These are phyloP conservation scores for Glossosoma conforme DNA, from an alignment of 1,140 invertebrate genomes.

Conservation along the genomic window DNA sequence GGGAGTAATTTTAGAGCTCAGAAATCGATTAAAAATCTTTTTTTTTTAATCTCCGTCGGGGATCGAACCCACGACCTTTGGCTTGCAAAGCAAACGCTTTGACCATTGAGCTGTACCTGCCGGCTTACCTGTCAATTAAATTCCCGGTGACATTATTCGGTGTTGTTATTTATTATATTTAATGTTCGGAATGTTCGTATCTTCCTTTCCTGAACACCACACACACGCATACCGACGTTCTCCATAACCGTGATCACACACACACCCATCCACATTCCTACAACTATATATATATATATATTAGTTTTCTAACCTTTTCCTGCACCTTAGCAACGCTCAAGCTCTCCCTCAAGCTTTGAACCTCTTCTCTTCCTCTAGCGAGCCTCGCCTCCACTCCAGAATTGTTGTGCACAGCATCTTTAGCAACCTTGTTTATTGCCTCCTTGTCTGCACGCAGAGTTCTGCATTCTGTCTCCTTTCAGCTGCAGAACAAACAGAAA, in stretches of 20 bases:
- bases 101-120: no score
- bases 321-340: constrained; percentile 3
- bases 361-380: constrained; percentile 15
- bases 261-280: neutral
- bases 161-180: neutral
- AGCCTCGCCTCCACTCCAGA: constrained; percentile 10
- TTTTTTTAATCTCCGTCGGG: no score
- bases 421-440: neutral
- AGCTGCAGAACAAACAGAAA: no score
- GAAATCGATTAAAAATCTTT: no score
- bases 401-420: constrained; percentile 9
- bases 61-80: no score
- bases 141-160: neutral
- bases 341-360: constrained; percentile 13
- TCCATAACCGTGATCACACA: neutral
- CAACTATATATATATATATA: neutral
- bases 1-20: no score
- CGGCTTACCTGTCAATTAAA: neutral
- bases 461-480: constrained; percentile 18
- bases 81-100: no score
- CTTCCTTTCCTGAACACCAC: neutral
- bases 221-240: neutral
- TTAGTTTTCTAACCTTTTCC: constrained; percentile 17
- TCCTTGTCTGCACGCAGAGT: constrained; percentile 9
- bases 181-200: neutral